Base-by-base conservation (phyloP, 2,797 vertebrate genomes). In the Notamacropus eugenii region DNA sequence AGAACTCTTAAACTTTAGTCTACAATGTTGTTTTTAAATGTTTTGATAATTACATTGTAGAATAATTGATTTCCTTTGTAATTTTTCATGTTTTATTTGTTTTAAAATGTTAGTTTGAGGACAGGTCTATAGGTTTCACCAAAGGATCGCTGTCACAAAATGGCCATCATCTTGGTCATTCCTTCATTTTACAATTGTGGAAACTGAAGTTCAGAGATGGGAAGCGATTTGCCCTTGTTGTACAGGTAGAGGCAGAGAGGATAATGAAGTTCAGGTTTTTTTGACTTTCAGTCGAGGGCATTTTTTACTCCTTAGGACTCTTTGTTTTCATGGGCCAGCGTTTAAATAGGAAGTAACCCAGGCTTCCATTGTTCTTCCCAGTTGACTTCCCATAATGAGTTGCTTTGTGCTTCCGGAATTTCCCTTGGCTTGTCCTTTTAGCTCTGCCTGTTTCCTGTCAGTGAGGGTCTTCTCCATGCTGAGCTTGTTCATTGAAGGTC, bases 341-440 rank as follows among this genome's bases (percentile, higher is more conserved):
- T 40, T 40, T 74, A 74, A 74, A 40, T 40, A 22, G 67, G 67
- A 74, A 90, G 28, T 52, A 91, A 50, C 94, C 28, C 22, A 93
- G 0, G 0, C 16, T 27, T 94, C 90, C 0, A 0, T 54, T 97
- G 92, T 94, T 97, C 97, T 96, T 92, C n/a, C 0, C 82, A 31
- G 59, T 5, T 96, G 31, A 92, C 96, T 97, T 96, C 94, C 93
- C 97, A 11, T n/a, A 54, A 96, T 92, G 22, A 56, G 62, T 94
- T 96, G 93, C 31, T 93, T 56, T 93, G 67, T 31, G 91, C 82
- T 97, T 95, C 87, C 57, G 82, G 40, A 1, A 56, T 95, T 96
- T 57, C 92, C 94, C 90, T 90, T 16, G 0, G 22, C 22, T 27
- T 92, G 55, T 50, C 27, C 11, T 90, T 50, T 54, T 90, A 54